These are phyloP conservation scores for Drosophila leonis DNA, from an alignment of 2,888 invertebrate species.

Conservation along the genomic window DNA sequence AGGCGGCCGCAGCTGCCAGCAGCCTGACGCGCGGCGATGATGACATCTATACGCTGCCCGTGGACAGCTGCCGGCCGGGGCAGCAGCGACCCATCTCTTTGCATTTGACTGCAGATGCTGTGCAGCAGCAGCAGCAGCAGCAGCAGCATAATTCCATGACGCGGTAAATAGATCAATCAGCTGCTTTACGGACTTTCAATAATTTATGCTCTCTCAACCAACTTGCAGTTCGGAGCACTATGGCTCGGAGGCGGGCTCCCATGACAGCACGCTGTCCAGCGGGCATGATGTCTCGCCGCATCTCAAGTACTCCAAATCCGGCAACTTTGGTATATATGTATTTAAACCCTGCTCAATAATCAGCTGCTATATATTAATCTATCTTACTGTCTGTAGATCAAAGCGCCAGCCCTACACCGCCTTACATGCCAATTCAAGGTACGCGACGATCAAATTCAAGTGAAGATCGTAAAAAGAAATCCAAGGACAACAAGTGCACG, in stretches of 20 bases:
- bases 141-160: constrained; percentile 82
- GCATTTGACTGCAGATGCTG: constrained; percentile 72
- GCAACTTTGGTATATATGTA: constrained; percentile 84
- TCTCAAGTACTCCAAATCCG: constrained; percentile 82
- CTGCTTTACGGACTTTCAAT: fast-evolving
- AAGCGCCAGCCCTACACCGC: constrained; percentile 87
- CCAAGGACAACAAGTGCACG: constrained; percentile 88
- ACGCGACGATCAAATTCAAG: constrained; percentile 89
- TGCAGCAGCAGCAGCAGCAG: constrained; percentile 55
- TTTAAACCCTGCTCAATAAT: constrained; percentile 41
- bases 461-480: constrained; percentile 87
- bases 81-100: constrained; percentile 72
- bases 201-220: no score
- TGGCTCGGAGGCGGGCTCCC: constrained; percentile 80
- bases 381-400: constrained; percentile 82
- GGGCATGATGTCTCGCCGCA: constrained; percentile 76
- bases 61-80: constrained; percentile 81
- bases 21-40: constrained; percentile 76
- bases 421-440: constrained; percentile 92
- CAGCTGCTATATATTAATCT: not conserved
- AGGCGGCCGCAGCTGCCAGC: constrained; percentile 43
- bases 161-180: constrained; percentile 54
- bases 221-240: constrained; percentile 77
- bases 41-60: constrained; percentile 85
- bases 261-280: constrained; percentile 76